Conservation (phyloP, 2,113 vertebrate genomes). For the Salvelinus alpinus region DNA sequence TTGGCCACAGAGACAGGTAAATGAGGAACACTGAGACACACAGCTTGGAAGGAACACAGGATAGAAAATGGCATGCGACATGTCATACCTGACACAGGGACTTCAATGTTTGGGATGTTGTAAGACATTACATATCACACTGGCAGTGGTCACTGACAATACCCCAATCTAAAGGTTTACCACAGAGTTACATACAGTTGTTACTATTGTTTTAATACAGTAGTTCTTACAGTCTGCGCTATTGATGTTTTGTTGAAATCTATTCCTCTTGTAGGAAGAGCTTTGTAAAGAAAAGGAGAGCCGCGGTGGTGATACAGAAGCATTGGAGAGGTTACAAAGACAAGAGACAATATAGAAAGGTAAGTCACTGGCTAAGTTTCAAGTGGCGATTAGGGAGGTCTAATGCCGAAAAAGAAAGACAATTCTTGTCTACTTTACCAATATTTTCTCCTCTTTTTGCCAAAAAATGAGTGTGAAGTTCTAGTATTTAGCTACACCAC, state of each 20-base stretch:
- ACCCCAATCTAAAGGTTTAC: neutral
- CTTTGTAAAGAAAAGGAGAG: conserved; percentile 81
- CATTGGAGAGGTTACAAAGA: conserved; percentile 79
- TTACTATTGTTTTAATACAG: neutral
- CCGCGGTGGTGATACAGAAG: conserved; percentile 83
- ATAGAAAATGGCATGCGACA: too few species aligned
- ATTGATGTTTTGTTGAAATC: too few species aligned
- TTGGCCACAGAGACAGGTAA: conserved; percentile 86
- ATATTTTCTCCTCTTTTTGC: neutral
- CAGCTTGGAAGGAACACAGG: too few species aligned
- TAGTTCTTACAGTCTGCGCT: neutral
- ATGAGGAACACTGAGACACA: neutral
- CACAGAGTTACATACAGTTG: neutral
- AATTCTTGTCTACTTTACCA: too few species aligned
- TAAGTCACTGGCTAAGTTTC: conserved; percentile 42
- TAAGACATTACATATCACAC: neutral
- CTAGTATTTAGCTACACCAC: too few species aligned
- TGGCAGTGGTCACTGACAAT: neutral
- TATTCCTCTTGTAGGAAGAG: conserved; percentile 71
- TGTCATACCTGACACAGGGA: too few species aligned
- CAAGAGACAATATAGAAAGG: conserved; percentile 68
- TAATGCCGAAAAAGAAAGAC: neutral
- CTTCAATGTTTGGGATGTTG: too few species aligned
- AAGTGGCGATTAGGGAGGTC: neutral
- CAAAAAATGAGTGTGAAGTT: too few species aligned